Evolutionary conservation across 2,888 invertebrate species (phyloP).

Genomic region (Anthophora plumipes): DNA sequence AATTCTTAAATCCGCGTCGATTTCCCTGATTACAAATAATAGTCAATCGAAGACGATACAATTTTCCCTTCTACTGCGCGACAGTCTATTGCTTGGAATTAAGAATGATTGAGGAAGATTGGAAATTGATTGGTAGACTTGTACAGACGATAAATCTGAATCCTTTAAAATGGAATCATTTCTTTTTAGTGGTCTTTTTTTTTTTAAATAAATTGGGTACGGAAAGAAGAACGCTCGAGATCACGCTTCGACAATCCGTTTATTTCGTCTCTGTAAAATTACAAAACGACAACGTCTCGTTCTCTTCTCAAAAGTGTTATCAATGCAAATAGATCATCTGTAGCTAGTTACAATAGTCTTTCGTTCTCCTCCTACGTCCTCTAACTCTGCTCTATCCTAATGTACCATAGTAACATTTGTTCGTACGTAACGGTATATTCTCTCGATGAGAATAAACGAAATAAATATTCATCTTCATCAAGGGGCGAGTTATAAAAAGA

Average conservation of each 20-base stretch:
- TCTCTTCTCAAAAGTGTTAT: no score
- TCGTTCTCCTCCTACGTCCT: conserved; percentile 16
- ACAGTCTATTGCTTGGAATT: background rate
- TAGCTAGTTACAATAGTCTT: conserved; percentile 28
- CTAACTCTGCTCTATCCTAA: background rate
- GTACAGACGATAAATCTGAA: background rate
- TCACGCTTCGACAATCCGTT: background rate
- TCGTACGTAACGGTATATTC: background rate
- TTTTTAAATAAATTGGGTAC: no score
- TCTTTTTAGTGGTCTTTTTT: background rate
- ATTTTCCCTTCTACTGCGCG: background rate
- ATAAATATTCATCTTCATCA: conserved; percentile 5
- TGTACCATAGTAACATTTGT: background rate
- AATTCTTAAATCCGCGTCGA: background rate
- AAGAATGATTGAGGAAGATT: background rate
- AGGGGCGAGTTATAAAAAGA: background rate
- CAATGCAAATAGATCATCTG: conserved; percentile 1
- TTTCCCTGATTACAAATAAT: background rate
- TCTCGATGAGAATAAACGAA: no score
- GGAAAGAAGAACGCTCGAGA: no score
- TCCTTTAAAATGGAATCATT: background rate
- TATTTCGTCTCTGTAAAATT: conserved; percentile 9
- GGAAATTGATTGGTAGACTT: background rate
- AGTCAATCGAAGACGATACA: background rate
- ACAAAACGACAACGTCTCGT: no score